Evolutionary conservation across 2,797 vertebrate species (phyloP), one percentile per base, ranked within the genome.

Genomic region (Peromyscus attwateri): DNA sequence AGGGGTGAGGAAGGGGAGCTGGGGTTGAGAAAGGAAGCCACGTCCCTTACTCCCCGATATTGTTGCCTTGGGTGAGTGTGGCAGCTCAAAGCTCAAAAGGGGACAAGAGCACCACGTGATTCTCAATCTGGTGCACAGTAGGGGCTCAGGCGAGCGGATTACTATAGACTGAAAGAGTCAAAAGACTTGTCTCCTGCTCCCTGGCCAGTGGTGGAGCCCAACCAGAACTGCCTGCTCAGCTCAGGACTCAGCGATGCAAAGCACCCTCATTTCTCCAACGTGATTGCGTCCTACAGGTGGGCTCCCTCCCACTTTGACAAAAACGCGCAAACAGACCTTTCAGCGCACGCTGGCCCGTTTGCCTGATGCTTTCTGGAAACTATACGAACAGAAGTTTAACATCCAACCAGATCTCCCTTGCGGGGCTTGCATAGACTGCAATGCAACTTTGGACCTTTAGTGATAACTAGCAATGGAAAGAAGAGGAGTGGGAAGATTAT

Each of bases 271-370:
- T 87, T 92, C 92, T 57, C 73, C 68, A 49, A 10, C 3, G 27
- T 4, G 92, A 37, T 80, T 92, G 90, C 95, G 95, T 98, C 97
- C 95, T 97, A 98, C 98, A 98, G 98, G 98, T 98, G 98, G 97
- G 88, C 85, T 92, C 46, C 84, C 89, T 91, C 31, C 37, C 29
- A 25, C 92, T 80, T 76, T 64, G 76, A 79, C 31, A 84, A 80
- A 94, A 88, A 6, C n/a, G 16, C 10, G 17, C 79, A 82, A 76
- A 90, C 55, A 40, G 75, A 84, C 46, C 49, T 93, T 82, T 66
- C 52, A 84, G 84, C 57, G 34, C 88, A 88, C 71, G 37, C 66
- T 34, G 82, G 77, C 2, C 34, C 12, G 4, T 92, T 89, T 96
- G 94, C 70, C 77, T 70, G 87, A 77, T 89, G 37, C 76, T 91